Percentiles rank a stretch among this genome's conserved stretches.
Evolutionary conservation across 2,888 invertebrate species (phyloP).

Genomic region (Mythimna vitellina): DNA sequence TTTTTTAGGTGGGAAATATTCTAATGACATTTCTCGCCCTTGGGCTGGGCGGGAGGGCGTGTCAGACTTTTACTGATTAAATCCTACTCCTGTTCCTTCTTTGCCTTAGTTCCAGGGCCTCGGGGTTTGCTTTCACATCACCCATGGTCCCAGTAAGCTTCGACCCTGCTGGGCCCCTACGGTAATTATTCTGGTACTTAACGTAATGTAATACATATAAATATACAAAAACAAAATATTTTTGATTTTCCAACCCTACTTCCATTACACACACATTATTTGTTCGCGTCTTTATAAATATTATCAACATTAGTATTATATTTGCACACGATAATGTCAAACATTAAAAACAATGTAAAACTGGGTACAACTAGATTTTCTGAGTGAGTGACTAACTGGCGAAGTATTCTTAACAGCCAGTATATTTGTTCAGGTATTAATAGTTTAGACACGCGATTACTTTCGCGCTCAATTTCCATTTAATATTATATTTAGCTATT

Average conservation of each 20-base stretch:
- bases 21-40: too few relatives aligned
- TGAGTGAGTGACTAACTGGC: conserved; percentile 29
- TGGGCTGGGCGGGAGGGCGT: too few relatives aligned
- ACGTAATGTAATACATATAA: too few relatives aligned
- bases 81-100: too few relatives aligned
- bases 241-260: conserved; percentile 32
- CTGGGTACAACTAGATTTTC: conserved; percentile 36
- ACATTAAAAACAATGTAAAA: conserved; percentile 47
- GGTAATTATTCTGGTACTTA: too few relatives aligned
- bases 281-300: conserved; percentile 51
- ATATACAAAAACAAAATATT: neutral
- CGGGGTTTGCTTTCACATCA: too few relatives aligned
- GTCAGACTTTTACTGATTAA: too few relatives aligned
- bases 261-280: conserved; percentile 37
- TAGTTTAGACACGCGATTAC: conserved; percentile 29
- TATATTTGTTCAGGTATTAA: conserved; percentile 19
- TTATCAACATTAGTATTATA: conserved; percentile 36
- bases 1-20: too few relatives aligned
- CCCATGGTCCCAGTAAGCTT: too few relatives aligned
- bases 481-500: neutral
- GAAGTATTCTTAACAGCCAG: conserved; percentile 31
- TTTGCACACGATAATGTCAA: conserved; percentile 43
- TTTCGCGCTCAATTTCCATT: conserved; percentile 22
- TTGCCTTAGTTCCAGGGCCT: too few relatives aligned
- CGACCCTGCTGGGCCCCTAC: too few relatives aligned